Percentiles rank a stretch among this genome's conserved stretches.
Conservation (phyloP, 2,888 invertebrate species). For the Hyposoter dolosus region DNA sequence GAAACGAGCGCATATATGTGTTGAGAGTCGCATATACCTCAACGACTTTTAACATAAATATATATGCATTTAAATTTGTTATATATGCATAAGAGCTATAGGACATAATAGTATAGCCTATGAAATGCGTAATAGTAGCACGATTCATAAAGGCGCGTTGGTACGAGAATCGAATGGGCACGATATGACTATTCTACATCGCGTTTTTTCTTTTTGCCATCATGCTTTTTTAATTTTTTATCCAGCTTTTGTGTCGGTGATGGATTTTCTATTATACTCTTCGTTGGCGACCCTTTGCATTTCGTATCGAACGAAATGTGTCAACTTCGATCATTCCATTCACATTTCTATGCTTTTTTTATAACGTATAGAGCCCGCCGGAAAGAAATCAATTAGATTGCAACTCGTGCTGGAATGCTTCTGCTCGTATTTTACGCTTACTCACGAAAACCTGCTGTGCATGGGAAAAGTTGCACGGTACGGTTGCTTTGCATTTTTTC, state of each 20-base stretch:
- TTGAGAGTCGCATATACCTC: not conserved
- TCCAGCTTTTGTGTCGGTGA: not conserved
- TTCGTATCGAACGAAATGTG: conserved; percentile 10
- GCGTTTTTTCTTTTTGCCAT: conserved; percentile 13
- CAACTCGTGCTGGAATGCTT: not conserved
- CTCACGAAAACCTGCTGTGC: not conserved
- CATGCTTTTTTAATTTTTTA: not conserved
- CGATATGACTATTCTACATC: not conserved
- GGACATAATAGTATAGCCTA: conserved; percentile 5
- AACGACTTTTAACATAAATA: not conserved
- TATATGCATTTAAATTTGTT: not conserved
- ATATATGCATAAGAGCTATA: conserved; percentile 5
- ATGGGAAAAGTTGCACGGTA: not conserved
- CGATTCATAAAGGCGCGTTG: not conserved
- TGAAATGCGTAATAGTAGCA: conserved; percentile 25
- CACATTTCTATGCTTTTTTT: not conserved
- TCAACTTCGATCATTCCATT: conserved; percentile 21
- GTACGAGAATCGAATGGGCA: conserved; percentile 3
- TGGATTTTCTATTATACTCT: not conserved
- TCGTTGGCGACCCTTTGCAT: not conserved
- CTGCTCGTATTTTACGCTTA: not conserved
- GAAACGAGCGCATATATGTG: conserved; percentile 51
- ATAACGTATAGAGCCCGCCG: conserved; percentile 8
- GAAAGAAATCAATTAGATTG: conserved; percentile 10
- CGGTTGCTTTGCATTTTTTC: not conserved